Evolutionary conservation across 2,797 vertebrate genomes (phyloP), one percentile per base, ranked within the genome.

Genomic region (Cuculus canorus): DNA sequence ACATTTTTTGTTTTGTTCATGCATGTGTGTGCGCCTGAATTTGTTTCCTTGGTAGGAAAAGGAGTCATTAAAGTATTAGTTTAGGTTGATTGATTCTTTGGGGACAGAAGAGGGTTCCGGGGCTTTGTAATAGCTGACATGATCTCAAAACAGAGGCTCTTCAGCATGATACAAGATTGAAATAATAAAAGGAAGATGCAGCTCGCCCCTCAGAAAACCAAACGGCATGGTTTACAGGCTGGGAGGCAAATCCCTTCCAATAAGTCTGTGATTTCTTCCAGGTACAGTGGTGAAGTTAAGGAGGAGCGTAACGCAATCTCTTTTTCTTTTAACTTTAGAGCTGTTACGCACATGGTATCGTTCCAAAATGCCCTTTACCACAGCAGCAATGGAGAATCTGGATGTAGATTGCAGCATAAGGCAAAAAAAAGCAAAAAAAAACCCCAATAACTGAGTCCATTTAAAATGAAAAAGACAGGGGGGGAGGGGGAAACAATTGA

Each of bases 41-140:
- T 97, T 97, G 95, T 97, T 97, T 97, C 96, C 96, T 97, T 52
- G 56, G 92, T 89, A 96, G 96, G 97, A 96, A 96, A 97, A 96
- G 94, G 95, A 95, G 90, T 94, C 95, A 96, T 98, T 98, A 97
- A 97, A 96, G 97, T 96, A 96, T 98, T 97, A 96, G 96, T 96
- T 96, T 92, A 95, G 97, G 95, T 97, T 95, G 95, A 82, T 96
- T 96, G 96, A 88, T 97, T 97, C 95, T 97, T 96, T 9, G 53
- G 96, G 94, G 95, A 92, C 65, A 91, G 95, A 96, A 96, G 94
- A 91, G 91, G 76, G 93, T 89, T 88, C 91, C 77, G 91, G 93
- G 86, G 95, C 87, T 97, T 95, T 97, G 95, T 96, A 94, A 92
- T 89, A 95, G 82, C 91, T 71, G 96, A 83, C 80, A 28, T 37